A percentile compares a stretch with the other conserved stretches of the same genome.
Conservation (phyloP, 2,797 vertebrate species). For the Periparus ater region DNA sequence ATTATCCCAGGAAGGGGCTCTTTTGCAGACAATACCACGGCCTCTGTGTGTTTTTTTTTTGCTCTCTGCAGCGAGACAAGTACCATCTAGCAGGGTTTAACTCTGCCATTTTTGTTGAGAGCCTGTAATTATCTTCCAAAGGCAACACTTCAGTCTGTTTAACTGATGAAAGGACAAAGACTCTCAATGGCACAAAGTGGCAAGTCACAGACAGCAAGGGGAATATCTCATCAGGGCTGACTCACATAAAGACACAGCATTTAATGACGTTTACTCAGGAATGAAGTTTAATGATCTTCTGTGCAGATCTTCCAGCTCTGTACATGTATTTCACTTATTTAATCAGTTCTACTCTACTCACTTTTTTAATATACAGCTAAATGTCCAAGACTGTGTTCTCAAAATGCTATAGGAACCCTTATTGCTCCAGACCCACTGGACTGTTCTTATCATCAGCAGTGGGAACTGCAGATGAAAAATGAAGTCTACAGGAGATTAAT, state of each 20-base stretch:
- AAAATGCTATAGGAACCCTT: background rate
- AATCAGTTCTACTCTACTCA: conserved; percentile 6
- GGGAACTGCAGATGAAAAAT: background rate
- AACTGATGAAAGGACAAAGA: conserved; percentile 67
- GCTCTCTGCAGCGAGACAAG: conserved; percentile 69
- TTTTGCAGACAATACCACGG: conserved; percentile 39
- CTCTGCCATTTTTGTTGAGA: conserved; percentile 72
- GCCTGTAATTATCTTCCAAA: conserved; percentile 75
- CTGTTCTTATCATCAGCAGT: background rate
- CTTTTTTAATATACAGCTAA: background rate
- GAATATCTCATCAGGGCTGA: background rate
- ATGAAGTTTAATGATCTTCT: background rate
- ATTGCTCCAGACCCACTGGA: background rate
- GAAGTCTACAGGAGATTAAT: background rate
- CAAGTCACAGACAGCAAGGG: conserved; percentile 7
- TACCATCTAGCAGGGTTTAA: conserved; percentile 60
- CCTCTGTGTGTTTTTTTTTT: conserved; percentile 34
- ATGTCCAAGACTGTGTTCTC: background rate
- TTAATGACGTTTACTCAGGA: background rate
- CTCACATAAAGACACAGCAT: background rate
- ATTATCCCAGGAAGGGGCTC: conserved; percentile 74
- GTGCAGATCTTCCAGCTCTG: rapidly evolving
- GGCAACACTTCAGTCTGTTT: conserved; percentile 67
- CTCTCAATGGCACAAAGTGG: conserved; percentile 38
- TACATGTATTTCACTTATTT: background rate